Base-by-base conservation (phyloP, 2,888 invertebrate genomes). In the Sminthurides aquaticus region DNA sequence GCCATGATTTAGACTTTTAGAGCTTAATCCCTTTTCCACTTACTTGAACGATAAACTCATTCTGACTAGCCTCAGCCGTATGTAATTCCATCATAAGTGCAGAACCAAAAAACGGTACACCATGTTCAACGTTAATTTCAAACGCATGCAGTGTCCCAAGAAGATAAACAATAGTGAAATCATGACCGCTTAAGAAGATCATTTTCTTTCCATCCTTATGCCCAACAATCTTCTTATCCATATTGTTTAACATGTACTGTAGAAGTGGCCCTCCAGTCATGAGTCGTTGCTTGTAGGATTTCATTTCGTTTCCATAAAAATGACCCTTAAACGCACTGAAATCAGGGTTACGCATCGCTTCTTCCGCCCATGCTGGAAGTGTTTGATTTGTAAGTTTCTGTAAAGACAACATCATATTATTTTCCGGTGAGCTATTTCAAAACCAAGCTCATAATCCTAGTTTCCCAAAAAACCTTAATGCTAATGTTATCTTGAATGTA, bases 1-100 rank as follows among this genome's bases (percentile, higher is more conserved):
- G 24, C 3, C n/a, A 18, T n/a, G n/a, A n/a, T 5, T 11, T 29
- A 11, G 3, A 5, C 27, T 11, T 29, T 15, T 62, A 57, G 3
- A 62, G 57, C 22, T 62, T 57, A 3, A 62, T 20, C 26, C n/a
- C n/a, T n/a, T 25, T 20, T 5, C 26, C 5, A 20, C 52, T 18
- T 52, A 52, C 52, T 20, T 52, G 52, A 5, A 52, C 52, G 22
- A 52, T 15, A 22, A 20, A 22, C 5, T 52, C 22, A 20, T 20
- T 5, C 22, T 25, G 24, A 25, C n/a, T 26, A n/a, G n/a, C n/a
- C 3, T 11, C 24, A 11, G 3, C 22, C 27, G 3, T 29, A 29
- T 62, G 62, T 3, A 62, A 43, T 34, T 62, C 62, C 2, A 62
- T 20, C 26, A 62, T 62, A 8, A 62, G 5, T 3, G 62, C 57